Base-by-base conservation (phyloP, 2,888 invertebrate genomes). In the Ganaspis brasiliensis region DNA sequence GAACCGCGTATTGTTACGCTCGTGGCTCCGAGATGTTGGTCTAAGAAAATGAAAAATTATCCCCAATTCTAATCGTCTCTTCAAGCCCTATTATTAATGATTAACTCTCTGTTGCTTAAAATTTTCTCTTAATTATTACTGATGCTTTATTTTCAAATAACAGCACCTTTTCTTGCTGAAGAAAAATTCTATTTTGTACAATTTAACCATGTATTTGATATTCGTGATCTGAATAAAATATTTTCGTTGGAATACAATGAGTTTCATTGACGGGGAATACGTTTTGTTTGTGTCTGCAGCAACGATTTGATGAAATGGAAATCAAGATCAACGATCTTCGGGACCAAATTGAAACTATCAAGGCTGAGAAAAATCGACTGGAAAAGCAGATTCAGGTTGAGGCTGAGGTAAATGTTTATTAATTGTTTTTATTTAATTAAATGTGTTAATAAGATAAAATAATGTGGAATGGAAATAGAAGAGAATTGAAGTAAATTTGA, bases 281-380 rank as follows among this genome's bases (percentile, higher is more conserved):
- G 57, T 78, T 77, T 75, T 73, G 79, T 82, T 79, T 89, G 79
- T 88, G 81, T 88, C 86, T 86, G 85, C 88, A 91, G 91, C 90
- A 88, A 88, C 90, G 90, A 78, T 91, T 91, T 78, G 91, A 90
- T 84, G 90, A 91, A 83, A 90, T 91, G 91, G 91, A 91, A 87
- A 86, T 84, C 79, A 91, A 91, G 82, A 90, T 91, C 79, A 88
- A 90, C 80, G 90, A 90, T 82, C 89, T 91, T 10, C 86, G 89
- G 67, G 86, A 87, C 76, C 86, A 91, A 85, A 88, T 91, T 76
- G 89, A 89, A 74, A 86, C 84, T 72, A 88, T 91, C 75, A 90
- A 90, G 80, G 88, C 89, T 40, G 91, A 91, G 78, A 91, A 90
- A 78, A 83, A 79, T 81, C 84, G 86, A 45, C 83, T 91, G 76